phyloP scores from a whole-genome alignment of 37 sponge, comb jelly and placozoan species.

The Axinella damicornis region DNA sequence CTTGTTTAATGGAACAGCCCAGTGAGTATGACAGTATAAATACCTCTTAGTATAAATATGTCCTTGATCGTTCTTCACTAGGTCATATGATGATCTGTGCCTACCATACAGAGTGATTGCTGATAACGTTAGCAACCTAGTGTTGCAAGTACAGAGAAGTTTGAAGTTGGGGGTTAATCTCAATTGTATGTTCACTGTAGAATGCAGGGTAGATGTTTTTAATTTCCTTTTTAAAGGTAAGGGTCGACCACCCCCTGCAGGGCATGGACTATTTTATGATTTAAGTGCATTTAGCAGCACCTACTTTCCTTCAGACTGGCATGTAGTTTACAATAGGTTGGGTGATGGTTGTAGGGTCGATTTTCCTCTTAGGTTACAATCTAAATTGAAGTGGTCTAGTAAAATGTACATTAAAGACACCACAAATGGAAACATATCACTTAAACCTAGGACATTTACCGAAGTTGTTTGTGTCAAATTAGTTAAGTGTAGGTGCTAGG shows the following conservation, averaged over 20 bases:
- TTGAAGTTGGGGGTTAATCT: slow-evolving; percentile 16
- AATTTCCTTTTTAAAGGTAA: slow-evolving; percentile 29
- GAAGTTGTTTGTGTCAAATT: too few species aligned
- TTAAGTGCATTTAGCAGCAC: slow-evolving; percentile 2
- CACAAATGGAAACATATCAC: background rate
- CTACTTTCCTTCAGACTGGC: slow-evolving; percentile 31
- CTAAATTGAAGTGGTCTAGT: slow-evolving; percentile 30
- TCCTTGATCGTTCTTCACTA: background rate
- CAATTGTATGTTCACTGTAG: background rate
- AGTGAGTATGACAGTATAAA: too few species aligned
- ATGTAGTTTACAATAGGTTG: slow-evolving; percentile 25
- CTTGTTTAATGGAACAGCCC: too few species aligned
- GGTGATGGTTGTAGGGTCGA: slow-evolving; percentile 42
- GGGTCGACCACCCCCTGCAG: slow-evolving; percentile 2
- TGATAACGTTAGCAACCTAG: too few species aligned
- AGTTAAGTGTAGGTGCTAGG: too few species aligned
- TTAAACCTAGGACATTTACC: too few species aligned
- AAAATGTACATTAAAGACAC: background rate
- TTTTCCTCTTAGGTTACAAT: slow-evolving; percentile 38
- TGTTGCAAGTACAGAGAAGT: background rate
- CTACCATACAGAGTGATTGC: background rate
- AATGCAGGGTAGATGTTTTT: slow-evolving; percentile 31
- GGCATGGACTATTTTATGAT: slow-evolving; percentile 10
- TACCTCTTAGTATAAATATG: too few species aligned
- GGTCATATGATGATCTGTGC: background rate